Evolutionary conservation across 2,888 invertebrate species (phyloP), one percentile per base, ranked within the genome.

Genomic region (Spisula solida): DNA sequence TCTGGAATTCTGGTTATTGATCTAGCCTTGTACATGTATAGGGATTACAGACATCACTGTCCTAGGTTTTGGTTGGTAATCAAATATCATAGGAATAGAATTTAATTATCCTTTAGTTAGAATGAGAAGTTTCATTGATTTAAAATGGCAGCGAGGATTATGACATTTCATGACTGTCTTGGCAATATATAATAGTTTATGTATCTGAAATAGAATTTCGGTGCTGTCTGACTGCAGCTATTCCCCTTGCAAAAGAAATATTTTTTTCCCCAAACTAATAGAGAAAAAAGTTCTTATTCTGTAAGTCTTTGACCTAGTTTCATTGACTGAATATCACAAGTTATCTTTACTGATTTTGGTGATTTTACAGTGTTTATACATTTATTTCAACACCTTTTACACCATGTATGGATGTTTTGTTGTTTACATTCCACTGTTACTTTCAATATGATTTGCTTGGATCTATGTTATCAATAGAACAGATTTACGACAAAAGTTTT

Each of bases 1-100:
- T n/a, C 20, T 25, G 60, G 60, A 66, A 66, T 66, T n/a, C 51
- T 66, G 60, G 60, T 66, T 41, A 66, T 66, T 66, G 60, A 66
- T 66, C 25, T 66, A 25, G 60, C 6, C 25, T 66, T 4, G 60
- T 66, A 25, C 60, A 66, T 66, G 60, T 66, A 66, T 25, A 66
- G 0, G n/a, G 25, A 66, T 66, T 10, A 25, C 25, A 12, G 25
- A 66, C 25, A 12, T 66, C 8, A 66, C 25, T 66, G 60, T 25
- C 60, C 20, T 25, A n/a, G 25, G 10, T 4, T 66, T 66, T 25
- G 25, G 20, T 66, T 4, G 25, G 20, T 25, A 66, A 25, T 66
- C 25, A 25, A 51, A 10, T 66, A 66, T 25, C 10, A 25, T 66
- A n/a, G 25, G 60, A 66, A 25, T 25, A 20, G n/a, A n/a, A 56